These are phyloP conservation scores for Antechinus flavipes DNA, from an alignment of 2,113 vertebrate genomes.

Conservation along the genomic window DNA sequence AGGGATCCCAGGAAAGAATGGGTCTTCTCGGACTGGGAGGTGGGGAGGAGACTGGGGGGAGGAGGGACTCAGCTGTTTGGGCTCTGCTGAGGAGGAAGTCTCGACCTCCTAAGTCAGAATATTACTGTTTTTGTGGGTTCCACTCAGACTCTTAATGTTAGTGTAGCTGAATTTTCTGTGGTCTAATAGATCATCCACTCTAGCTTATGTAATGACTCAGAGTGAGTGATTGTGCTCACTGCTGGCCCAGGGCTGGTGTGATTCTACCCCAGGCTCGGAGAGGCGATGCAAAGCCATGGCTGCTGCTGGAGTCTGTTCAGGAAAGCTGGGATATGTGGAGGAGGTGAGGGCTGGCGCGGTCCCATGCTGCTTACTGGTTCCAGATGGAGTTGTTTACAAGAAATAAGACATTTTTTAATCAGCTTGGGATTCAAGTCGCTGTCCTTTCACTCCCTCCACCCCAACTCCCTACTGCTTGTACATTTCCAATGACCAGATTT, in stretches of 20 bases:
- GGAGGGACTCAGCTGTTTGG: conserved; percentile 23
- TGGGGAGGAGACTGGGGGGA: background rate
- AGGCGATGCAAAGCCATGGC: conserved; percentile 79
- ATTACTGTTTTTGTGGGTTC: conserved; percentile 75
- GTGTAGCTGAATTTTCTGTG: conserved; percentile 81
- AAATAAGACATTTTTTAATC: conserved; percentile 81
- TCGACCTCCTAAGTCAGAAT: conserved; percentile 67
- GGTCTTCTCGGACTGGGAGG: background rate
- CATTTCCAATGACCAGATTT: conserved; percentile 63
- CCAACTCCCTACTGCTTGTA: conserved; percentile 35
- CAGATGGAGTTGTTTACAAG: conserved; percentile 84
- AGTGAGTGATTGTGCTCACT: conserved; percentile 82
- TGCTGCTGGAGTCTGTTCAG: conserved; percentile 78
- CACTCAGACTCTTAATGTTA: conserved; percentile 77
- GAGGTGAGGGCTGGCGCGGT: conserved; percentile 65
- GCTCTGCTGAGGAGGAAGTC: conserved; percentile 72
- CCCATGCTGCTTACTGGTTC: conserved; percentile 77
- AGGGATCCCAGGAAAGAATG: background rate
- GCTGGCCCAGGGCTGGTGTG: conserved; percentile 78
- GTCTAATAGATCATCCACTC: conserved; percentile 83
- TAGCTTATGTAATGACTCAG: conserved; percentile 85
- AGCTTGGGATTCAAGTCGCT: conserved; percentile 68
- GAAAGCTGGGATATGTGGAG: conserved; percentile 71
- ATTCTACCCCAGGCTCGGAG: conserved; percentile 75
- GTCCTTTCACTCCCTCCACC: conserved; percentile 70